Evolutionary conservation across 2,797 vertebrate species (phyloP).

Genomic region (Halcyon leucocephala): DNA sequence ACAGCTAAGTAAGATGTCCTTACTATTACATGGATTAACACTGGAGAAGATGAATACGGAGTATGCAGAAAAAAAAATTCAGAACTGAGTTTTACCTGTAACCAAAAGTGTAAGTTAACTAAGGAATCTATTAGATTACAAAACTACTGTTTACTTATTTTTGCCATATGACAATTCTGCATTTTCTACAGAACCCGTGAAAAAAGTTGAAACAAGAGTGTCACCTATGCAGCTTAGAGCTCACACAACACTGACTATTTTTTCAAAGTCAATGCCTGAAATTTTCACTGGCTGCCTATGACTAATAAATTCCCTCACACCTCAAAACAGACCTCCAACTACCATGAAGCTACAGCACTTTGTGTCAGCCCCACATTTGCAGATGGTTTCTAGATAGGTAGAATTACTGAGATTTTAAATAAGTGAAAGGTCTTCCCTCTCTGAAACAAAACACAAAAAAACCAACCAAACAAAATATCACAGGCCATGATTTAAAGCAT

Average conservation of each 20-base stretch:
- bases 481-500: neutral
- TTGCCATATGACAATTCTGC: neutral
- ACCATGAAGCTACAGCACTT: neutral
- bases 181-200: neutral
- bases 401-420: neutral
- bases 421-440: neutral
- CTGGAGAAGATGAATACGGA: neutral
- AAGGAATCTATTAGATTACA: neutral
- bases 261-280: neutral
- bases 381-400: neutral
- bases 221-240: neutral
- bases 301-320: neutral
- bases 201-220: neutral
- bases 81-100: neutral
- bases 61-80: neutral
- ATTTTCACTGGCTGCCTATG: neutral
- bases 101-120: neutral
- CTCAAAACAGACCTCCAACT: neutral
- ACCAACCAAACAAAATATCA: neutral
- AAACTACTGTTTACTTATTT: neutral
- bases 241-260: neutral
- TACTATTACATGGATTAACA: neutral
- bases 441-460: neutral
- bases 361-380: neutral
- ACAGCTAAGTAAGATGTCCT: neutral